phyloP scores from a whole-genome alignment of 2,113 vertebrate genomes.

The Hemibagrus wyckioides region DNA sequence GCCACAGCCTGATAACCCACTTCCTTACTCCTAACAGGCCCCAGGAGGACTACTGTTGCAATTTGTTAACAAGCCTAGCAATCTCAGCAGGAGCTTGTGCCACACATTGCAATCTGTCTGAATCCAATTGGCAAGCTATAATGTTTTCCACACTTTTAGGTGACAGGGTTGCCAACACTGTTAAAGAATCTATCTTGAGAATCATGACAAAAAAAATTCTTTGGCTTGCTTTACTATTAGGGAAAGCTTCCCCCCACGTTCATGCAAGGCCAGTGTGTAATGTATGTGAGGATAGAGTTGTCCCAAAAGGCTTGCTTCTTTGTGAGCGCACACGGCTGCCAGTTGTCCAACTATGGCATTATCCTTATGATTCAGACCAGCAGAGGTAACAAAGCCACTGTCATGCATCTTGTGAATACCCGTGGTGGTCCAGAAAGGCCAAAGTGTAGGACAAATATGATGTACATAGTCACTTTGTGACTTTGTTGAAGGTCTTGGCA shows the following conservation, averaged over 20 bases:
- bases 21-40: conserved; percentile 7
- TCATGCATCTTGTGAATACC: neutral
- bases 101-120: neutral
- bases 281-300: neutral
- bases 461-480: neutral
- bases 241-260: neutral
- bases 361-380: neutral
- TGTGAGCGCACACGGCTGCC: neutral
- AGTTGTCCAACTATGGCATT: neutral
- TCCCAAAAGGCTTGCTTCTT: neutral
- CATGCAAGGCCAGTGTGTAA: neutral
- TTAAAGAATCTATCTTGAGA: too few relatives aligned
- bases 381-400: neutral
- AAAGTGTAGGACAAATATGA: neutral
- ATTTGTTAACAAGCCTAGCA: conserved; percentile 5
- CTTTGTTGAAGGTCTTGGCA: neutral
- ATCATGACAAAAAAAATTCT: neutral
- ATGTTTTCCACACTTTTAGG: neutral
- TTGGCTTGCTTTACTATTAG: neutral
- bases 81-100: neutral
- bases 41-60: conserved; percentile 18
- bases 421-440: neutral
- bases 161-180: neutral
- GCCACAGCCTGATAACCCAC: conserved; percentile 9
- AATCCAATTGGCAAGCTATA: neutral